Base-by-base conservation (phyloP, 2,113 vertebrate genomes). In the Lophura nycthemera region DNA sequence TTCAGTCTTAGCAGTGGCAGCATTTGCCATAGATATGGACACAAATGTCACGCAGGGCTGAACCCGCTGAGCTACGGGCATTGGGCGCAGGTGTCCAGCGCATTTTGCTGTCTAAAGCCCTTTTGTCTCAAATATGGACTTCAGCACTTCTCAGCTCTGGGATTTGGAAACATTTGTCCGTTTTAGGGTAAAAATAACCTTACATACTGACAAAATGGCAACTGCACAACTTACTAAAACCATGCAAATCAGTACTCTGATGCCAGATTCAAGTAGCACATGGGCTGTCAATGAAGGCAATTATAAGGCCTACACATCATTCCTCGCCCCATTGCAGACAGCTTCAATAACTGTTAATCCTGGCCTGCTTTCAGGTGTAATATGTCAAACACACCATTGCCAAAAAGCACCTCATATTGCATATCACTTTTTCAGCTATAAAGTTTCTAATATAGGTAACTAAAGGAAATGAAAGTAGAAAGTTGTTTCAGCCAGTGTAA, bases 1-100 rank as follows among this genome's bases (percentile, higher is more conserved):
- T 27, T 30, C 29, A 8, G 18, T 61, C 59, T 24, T 50, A 29
- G 64, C 0, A 1, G 40, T 2, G 0, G 36, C 0, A 1, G 36
- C 43, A 20, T 24, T 66, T 4, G 0, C 14, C 2, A 7, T 24
- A 72, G 82, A 17, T 54, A 47, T 2, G 30, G 30, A 38, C 1
- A 1, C 17, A 72, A 67, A 12, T 30, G 66, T 21, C 34, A 86
- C 59, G 27, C 3, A 15, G 30, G 7, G 30, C 42, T 25, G 56
- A 86, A 66, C 29, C 40, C 25, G 4, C 32, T 42, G 73, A 86
- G 45, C 32, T 30, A 0, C 1, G 18, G 13, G 7, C 8, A 17
- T 63, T 30, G 29, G 38, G 22, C 12, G 30, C 8, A 1, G 5
- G 10, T 3, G 6, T 6, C 6, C 25, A 83, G 48, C 0, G 1